phyloP scores from a whole-genome alignment of 1,140 invertebrate species.

The Sminthurides bifidus region DNA sequence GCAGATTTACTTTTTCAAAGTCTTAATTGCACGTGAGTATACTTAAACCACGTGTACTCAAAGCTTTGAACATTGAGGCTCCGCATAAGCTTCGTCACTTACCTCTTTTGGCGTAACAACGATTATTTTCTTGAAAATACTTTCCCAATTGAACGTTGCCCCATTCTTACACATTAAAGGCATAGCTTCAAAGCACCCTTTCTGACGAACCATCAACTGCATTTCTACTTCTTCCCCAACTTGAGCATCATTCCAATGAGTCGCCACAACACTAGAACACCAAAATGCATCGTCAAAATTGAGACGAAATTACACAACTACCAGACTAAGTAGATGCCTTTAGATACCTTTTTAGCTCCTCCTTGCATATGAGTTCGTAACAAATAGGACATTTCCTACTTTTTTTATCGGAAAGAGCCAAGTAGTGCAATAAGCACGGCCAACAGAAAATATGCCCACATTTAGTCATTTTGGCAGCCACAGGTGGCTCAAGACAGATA shows the following conservation, averaged over 20 bases:
- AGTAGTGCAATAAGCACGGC: conserved; percentile 87
- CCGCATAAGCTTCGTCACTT: conserved; percentile 29
- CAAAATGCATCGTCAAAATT: too few species aligned
- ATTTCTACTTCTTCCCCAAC: conserved; percentile 63
- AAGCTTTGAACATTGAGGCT: conserved; percentile 13
- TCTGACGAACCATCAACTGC: conserved; percentile 72
- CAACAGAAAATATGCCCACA: conserved; percentile 96
- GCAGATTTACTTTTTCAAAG: neutral
- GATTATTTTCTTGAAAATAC: conserved; percentile 63
- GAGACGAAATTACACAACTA: conserved; percentile 3
- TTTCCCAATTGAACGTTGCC: conserved; percentile 32
- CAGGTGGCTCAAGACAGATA: conserved; percentile 73
- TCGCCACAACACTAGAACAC: conserved; percentile 44
- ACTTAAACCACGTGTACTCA: conserved; percentile 7
- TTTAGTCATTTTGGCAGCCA: conserved; percentile 77
- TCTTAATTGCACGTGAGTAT: neutral
- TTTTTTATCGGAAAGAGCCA: conserved; percentile 65
- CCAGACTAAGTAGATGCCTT: neutral
- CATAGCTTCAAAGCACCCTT: conserved; percentile 56
- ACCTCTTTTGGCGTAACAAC: conserved; percentile 52
- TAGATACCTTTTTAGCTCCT: conserved; percentile 65
- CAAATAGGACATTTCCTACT: conserved; percentile 78
- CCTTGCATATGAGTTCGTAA: conserved; percentile 58
- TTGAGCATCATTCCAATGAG: conserved; percentile 47
- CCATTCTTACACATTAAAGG: conserved; percentile 38